These are phyloP conservation scores for Fregetta grallaria DNA, from an alignment of 2,113 vertebrate genomes.

Conservation along the genomic window DNA sequence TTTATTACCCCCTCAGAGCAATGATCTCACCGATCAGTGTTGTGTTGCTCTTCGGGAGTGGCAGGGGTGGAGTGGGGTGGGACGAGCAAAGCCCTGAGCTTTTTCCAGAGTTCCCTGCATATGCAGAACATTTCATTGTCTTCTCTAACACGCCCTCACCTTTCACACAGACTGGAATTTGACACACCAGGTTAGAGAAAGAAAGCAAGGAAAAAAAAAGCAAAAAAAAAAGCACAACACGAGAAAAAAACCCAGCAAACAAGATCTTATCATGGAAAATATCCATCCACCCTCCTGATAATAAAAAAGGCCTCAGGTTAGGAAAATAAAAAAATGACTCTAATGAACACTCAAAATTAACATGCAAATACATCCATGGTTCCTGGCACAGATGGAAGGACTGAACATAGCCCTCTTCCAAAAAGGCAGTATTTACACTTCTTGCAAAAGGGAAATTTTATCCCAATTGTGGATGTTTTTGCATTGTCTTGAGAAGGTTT, in stretches of 20 bases:
- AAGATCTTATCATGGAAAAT: constrained; percentile 53
- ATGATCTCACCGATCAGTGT: constrained; percentile 65
- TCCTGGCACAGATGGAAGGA: background rate
- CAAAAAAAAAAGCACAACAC: background rate
- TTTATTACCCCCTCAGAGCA: constrained; percentile 64
- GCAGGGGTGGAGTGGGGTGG: constrained; percentile 57
- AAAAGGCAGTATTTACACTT: background rate
- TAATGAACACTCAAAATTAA: constrained; percentile 54
- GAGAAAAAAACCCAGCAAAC: constrained; percentile 54
- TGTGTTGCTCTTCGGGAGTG: constrained; percentile 57
- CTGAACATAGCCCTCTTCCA: background rate
- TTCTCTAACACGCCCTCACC: constrained; percentile 66
- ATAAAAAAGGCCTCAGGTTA: constrained; percentile 61
- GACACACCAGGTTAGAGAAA: constrained; percentile 24
- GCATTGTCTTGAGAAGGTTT: background rate
- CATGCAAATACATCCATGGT: constrained; percentile 43
- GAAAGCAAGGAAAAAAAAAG: background rate
- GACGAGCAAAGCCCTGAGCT: constrained; percentile 63
- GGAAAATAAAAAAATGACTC: constrained; percentile 60
- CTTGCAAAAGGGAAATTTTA: constrained; percentile 9
- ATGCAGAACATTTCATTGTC: constrained; percentile 68
- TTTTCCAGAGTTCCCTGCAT: constrained; percentile 63
- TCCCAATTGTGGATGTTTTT: background rate
- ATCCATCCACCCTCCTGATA: constrained; percentile 53
- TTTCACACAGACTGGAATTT: constrained; percentile 70